phyloP scores from a whole-genome alignment of 2,797 vertebrate species.

The Enteromius radiatus region DNA sequence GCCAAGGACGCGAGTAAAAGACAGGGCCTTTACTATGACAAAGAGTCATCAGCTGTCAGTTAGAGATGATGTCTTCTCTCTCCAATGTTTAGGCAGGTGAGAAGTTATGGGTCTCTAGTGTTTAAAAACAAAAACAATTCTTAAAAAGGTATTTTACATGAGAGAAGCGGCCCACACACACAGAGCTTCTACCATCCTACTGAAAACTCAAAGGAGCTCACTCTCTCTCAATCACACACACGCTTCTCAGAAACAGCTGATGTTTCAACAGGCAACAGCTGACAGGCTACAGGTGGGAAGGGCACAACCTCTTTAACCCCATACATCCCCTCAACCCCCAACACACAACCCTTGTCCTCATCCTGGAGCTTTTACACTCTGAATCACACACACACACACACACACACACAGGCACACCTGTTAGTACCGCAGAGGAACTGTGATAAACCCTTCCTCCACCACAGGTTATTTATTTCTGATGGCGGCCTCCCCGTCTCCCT shows the following conservation, averaged over 20 bases:
- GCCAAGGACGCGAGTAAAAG: slow-evolving; percentile 35
- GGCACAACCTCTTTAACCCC: slow-evolving; percentile 76
- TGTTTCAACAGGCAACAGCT: slow-evolving; percentile 84
- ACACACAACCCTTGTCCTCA: slow-evolving; percentile 54
- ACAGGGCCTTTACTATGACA: slow-evolving; percentile 12
- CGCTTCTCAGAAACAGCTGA: slow-evolving; percentile 84
- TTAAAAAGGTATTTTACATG: slow-evolving; percentile 67
- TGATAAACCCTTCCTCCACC: slow-evolving; percentile 59
- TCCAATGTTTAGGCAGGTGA: slow-evolving; percentile 24
- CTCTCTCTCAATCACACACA: slow-evolving; percentile 57
- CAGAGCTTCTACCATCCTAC: slow-evolving; percentile 17
- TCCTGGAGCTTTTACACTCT: slow-evolving; percentile 15
- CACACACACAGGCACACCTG: slow-evolving; percentile 60
- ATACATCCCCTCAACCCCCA: slow-evolving; percentile 48
- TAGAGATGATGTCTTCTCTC: slow-evolving; percentile 29
- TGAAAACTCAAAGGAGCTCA: slow-evolving; percentile 36
- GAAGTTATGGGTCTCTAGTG: slow-evolving; percentile 44
- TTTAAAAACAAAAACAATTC: slow-evolving; percentile 67
- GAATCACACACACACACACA: slow-evolving; percentile 44
- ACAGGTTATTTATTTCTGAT: slow-evolving; percentile 50
- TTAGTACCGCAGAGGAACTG: slow-evolving; percentile 77
- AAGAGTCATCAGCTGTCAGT: slow-evolving; percentile 26
- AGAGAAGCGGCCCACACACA: slow-evolving; percentile 61
- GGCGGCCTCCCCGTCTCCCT: slow-evolving; percentile 46
- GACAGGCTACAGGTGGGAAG: slow-evolving; percentile 83